Evolutionary conservation across 2,113 vertebrate genomes (phyloP).

Genomic region (Phrynocephalus versicolor): DNA sequence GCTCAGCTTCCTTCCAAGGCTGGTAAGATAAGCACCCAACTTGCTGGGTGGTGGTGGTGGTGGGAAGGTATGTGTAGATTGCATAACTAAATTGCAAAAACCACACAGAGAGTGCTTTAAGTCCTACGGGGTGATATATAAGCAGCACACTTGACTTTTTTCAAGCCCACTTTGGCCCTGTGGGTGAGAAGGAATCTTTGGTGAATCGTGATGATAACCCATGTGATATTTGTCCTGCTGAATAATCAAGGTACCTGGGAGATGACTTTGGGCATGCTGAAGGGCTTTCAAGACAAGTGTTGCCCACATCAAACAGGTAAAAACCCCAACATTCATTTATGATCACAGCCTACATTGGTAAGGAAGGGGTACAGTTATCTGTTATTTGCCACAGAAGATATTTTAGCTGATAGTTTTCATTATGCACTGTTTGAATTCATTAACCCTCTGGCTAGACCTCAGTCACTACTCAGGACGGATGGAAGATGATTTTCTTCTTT

Average conservation of each 20-base stretch:
- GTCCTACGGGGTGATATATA: no score
- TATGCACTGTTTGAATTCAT: conserved; percentile 30
- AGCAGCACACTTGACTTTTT: no score
- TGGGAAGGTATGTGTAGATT: no score
- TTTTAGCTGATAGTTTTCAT: conserved; percentile 35
- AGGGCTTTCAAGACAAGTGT: neutral
- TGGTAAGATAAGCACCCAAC: no score
- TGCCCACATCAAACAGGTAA: neutral
- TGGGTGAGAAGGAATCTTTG: neutral
- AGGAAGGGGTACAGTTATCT: neutral
- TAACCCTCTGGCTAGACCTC: conserved; percentile 33
- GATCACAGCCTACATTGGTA: neutral
- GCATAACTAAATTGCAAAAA: no score
- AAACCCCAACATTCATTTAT: neutral
- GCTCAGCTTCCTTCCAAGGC: no score
- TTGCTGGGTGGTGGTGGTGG: no score
- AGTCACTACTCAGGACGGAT: conserved; percentile 9
- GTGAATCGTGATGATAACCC: neutral
- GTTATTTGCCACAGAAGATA: conserved; percentile 9
- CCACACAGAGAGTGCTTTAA: no score
- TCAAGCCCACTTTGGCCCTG: no score
- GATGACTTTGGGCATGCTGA: neutral
- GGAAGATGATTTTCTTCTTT: neutral
- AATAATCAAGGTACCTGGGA: neutral
- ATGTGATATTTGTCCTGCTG: neutral